A percentile compares a stretch with the other conserved stretches of the same genome.
Conservation (phyloP, 2,888 invertebrate genomes). For the Meganola albula region DNA sequence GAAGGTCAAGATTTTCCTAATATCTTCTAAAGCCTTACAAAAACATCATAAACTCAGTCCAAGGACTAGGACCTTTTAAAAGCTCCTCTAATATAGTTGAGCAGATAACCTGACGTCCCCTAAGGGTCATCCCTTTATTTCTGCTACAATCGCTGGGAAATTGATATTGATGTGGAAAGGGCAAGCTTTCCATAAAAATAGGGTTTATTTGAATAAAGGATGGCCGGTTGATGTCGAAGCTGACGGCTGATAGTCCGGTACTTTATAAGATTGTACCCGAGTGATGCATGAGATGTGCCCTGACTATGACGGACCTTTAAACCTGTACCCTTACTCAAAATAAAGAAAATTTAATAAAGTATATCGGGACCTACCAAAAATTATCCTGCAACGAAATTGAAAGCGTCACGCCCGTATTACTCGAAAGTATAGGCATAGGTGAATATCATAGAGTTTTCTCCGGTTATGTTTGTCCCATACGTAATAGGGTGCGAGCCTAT, state of each 20-base stretch:
- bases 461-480: no score
- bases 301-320: constrained; percentile 34
- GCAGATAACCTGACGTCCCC: constrained; percentile 65
- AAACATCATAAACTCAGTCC: constrained; percentile 6
- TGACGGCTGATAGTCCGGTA: constrained; percentile 58
- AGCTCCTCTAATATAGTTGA: constrained; percentile 69
- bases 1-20: not conserved
- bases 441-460: no score
- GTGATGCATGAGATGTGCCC: constrained; percentile 52
- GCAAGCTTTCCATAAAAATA: constrained; percentile 77
- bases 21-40: constrained; percentile 1
- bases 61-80: constrained; percentile 41
- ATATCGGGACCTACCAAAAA: no score
- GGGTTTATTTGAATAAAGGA: constrained; percentile 79
- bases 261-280: constrained; percentile 64
- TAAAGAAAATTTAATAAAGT: no score
- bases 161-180: constrained; percentile 78
- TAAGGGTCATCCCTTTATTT: constrained; percentile 78
- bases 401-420: no score
- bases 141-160: constrained; percentile 76
- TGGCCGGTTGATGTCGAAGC: constrained; percentile 57
- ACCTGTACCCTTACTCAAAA: constrained; percentile 30
- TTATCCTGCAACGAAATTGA: no score
- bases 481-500: no score
- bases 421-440: no score